Evolutionary conservation across 1,140 invertebrate genomes (phyloP), one percentile per base, ranked within the genome.

Genomic region (Cardiocondyla obscurior): DNA sequence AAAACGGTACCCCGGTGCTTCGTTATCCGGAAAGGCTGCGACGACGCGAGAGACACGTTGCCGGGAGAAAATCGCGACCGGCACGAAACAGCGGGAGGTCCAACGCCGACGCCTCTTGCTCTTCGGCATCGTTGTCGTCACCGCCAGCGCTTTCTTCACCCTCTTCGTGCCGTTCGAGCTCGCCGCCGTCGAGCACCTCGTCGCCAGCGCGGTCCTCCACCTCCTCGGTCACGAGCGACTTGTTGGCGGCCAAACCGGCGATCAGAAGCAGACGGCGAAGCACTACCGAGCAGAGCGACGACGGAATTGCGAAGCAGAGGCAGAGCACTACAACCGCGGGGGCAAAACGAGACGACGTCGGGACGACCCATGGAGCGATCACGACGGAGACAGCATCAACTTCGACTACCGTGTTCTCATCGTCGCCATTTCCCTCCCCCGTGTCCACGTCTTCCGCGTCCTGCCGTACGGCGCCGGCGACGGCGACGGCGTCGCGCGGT

Each of bases 1-100:
- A 84, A 83, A 83, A 89, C 82, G 58, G 74, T 70, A 55, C 60
- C 82, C 77, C 53, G 81, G 46, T 82, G 70, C 60, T 77, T 55
- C 76, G 81, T 87, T 85, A 74, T 81, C 53, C 64, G 73, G 44
- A 85, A 22, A 82, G 79, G 65, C 70, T 67, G 62, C 64, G 64
- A 28, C 72, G 84, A 33, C 57, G 74, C 33, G 67, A 85, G 72
- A 74, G 25, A 58, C 22, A 55, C 42, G 25, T 6, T 8, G 14
- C 22, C 12, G 77, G 62, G 19, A 57, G 67, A 53, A 81, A 72
- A 22, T 39, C 58, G 49, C 77, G 77, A 73, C 28, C 77, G 53
- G 5, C 39, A 19, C 44, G n/a, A 33, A 30, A 67, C 25, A 6
- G 30, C 22, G 73, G 36, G 25, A 53, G 39, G 16, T 14, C 22